These are phyloP conservation scores for Drosophila ustulata DNA, from an alignment of 2,888 invertebrate genomes.

Conservation along the genomic window DNA sequence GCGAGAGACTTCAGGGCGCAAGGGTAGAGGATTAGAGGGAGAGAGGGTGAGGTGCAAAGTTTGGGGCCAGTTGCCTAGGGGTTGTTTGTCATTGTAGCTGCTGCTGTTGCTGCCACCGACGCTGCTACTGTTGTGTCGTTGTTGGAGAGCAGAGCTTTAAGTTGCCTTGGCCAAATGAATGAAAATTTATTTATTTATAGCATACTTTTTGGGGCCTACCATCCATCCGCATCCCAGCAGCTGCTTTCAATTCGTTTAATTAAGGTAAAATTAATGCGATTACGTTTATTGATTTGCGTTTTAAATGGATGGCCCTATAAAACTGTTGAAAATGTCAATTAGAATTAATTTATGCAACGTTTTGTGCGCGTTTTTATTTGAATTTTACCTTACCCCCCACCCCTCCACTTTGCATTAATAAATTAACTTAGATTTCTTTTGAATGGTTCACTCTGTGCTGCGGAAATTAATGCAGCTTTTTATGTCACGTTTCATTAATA, in stretches of 20 bases:
- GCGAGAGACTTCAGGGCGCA: background rate
- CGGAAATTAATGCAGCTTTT: slow-evolving; percentile 15
- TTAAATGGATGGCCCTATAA: slow-evolving; percentile 51
- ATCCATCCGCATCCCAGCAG: slow-evolving; percentile 23
- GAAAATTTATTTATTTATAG: slow-evolving; percentile 47
- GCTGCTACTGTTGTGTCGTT: background rate
- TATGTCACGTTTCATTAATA: slow-evolving; percentile 18
- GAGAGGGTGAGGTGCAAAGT: slow-evolving; percentile 15
- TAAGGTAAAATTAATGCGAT: slow-evolving; percentile 64
- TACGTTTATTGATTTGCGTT: slow-evolving; percentile 60
- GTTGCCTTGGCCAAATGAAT: slow-evolving; percentile 41
- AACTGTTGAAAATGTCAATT: slow-evolving; percentile 68
- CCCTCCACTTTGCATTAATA: slow-evolving; percentile 32
- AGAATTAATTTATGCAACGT: slow-evolving; percentile 56
- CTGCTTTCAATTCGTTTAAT: slow-evolving; percentile 62
- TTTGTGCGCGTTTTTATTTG: slow-evolving; percentile 2
- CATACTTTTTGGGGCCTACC: slow-evolving; percentile 38
- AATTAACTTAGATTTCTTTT: slow-evolving; percentile 44
- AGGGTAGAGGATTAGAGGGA: slow-evolving; percentile 1
- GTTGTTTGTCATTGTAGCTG: slow-evolving; percentile 44
- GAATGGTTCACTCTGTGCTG: background rate
- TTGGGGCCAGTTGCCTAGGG: slow-evolving; percentile 34
- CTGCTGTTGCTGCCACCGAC: slow-evolving; percentile 4
- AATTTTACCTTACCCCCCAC: background rate
- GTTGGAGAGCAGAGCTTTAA: slow-evolving; percentile 38